Percentiles rank a stretch among this genome's conserved stretches.
These are phyloP conservation scores for Alca torda DNA, from an alignment of 2,797 vertebrate species.

Conservation along the genomic window DNA sequence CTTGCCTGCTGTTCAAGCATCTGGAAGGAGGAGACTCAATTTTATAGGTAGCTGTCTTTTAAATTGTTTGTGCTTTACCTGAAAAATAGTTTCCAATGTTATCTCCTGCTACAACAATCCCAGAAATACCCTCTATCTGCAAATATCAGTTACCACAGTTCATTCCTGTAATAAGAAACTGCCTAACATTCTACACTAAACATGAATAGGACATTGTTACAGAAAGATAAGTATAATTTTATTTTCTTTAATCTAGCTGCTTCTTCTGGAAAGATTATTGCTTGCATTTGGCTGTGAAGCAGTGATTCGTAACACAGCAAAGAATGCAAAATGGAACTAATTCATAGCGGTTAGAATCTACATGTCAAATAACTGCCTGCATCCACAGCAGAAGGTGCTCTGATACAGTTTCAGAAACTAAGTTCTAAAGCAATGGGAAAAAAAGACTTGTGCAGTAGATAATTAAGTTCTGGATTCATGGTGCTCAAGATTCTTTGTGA, in stretches of 20 bases:
- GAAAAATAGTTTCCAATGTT: background rate
- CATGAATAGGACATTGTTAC: background rate
- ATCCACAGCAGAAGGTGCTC: background rate
- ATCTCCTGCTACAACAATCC: background rate
- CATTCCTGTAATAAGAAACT: background rate
- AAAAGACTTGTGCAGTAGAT: background rate
- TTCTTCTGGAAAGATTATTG: background rate
- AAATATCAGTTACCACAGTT: background rate
- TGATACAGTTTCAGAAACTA: background rate
- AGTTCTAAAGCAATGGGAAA: background rate
- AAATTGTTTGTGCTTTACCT: background rate
- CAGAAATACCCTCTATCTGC: background rate
- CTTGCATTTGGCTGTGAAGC: background rate
- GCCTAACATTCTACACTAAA: background rate
- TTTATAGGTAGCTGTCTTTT: background rate
- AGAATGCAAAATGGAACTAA: background rate
- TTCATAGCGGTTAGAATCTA: background rate
- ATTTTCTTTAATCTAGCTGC: background rate
- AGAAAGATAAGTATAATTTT: background rate
- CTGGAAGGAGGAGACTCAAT: background rate
- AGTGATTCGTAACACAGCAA: background rate
- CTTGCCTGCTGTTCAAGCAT: background rate
- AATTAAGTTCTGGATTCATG: background rate
- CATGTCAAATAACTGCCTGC: background rate
- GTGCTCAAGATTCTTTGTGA: background rate